Conservation (phyloP, 2,888 invertebrate genomes). For the Portevinia maculata region DNA sequence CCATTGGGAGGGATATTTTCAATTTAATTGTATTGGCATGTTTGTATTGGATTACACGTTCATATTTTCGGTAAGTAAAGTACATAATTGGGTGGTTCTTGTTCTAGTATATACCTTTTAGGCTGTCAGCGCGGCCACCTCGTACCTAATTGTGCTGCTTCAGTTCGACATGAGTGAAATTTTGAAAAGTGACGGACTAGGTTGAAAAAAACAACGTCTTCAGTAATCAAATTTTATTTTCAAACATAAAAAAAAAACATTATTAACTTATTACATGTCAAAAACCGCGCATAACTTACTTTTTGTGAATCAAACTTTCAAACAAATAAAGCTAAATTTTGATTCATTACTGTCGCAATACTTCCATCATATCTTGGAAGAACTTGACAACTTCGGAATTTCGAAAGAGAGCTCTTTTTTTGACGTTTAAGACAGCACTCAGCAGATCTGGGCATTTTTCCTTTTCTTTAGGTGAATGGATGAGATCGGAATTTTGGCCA, state of each 20-base stretch:
- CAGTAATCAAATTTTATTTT: not conserved
- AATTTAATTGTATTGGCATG: constrained; percentile 82
- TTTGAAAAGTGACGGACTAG: constrained; percentile 79
- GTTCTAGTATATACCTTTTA: constrained; percentile 54
- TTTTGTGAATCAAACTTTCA: not conserved
- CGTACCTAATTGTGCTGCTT: constrained; percentile 82
- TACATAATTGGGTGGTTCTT: not conserved
- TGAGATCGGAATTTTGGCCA: constrained; percentile 73
- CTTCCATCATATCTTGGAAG: constrained; percentile 78
- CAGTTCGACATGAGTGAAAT: constrained; percentile 82
- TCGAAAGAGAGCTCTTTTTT: constrained; percentile 79
- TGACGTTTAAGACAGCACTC: constrained; percentile 79
- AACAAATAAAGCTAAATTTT: constrained; percentile 9
- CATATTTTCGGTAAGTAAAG: constrained; percentile 81
- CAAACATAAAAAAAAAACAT: too few relatives aligned
- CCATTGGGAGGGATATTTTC: constrained; percentile 82
- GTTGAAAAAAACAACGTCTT: constrained; percentile 6
- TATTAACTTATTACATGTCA: too few relatives aligned
- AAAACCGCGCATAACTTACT: too few relatives aligned
- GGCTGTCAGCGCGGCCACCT: constrained; percentile 82
- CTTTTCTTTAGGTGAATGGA: constrained; percentile 77
- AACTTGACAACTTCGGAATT: constrained; percentile 80
- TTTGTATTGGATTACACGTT: constrained; percentile 82
- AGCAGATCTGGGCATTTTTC: constrained; percentile 80
- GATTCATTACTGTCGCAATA: constrained; percentile 74